Evolutionary conservation across 2,113 vertebrate genomes (phyloP), one percentile per base, ranked within the genome.

Genomic region (Zonotrichia leucophrys): DNA sequence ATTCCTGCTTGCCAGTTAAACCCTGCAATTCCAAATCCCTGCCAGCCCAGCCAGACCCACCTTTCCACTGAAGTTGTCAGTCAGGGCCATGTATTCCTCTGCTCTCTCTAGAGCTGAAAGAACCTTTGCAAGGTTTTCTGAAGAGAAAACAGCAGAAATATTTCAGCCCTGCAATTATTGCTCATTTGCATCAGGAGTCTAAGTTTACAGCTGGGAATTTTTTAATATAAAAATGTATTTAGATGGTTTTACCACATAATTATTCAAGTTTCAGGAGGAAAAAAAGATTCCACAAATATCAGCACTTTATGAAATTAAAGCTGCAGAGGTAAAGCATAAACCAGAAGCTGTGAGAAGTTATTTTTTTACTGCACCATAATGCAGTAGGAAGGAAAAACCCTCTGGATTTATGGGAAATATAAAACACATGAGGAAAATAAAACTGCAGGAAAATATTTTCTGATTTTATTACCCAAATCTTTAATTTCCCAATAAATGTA

Each of bases 31-130:
- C 52, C 88, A 49, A 62, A 2, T 0, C 10, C 4, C 0, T 4
- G 5, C 2, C 0, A 28, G 8, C 33, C 41, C 70, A 22, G 1
- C 39, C 72, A 63, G 15, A 77, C 79, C 55, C 52, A 99, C 99
- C 98, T 99, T 99, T 60, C 99, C 99, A 66, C 62, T 98, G 96
- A 99, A 99, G 93, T 80, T 97, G 31, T 97, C 97, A 0, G 98
- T 98, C 82, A 97, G 97, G 68, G 98, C 96, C 99, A 99, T 98
- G 60, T 98, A 99, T 4, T 97, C 98, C 91, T 99, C 99, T 82
- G 99, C 99, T 89, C 98, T 98, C 95, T 98, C 97, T 28, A 99
- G 94, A 79, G 99, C 99, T 90, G 97, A 85, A 69, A 99, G 97
- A 74, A 99, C 95, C 95, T 98, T 99, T 50, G 96, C 98, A 73